phyloP scores from a whole-genome alignment of 2,888 invertebrate genomes.

The Drosophila dives region DNA sequence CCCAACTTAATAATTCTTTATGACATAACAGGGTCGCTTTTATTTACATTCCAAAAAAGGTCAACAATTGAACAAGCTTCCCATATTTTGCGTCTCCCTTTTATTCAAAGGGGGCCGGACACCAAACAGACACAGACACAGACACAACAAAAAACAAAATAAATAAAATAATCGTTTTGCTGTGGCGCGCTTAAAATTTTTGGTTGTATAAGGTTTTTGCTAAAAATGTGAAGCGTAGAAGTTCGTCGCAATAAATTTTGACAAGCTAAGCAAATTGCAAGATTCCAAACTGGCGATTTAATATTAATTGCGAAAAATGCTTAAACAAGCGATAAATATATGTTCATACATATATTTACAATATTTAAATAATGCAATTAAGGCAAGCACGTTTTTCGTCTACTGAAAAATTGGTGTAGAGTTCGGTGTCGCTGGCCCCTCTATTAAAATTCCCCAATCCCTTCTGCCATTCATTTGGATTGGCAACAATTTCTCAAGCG shows the following conservation, averaged over 20 bases:
- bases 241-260: constrained; percentile 34
- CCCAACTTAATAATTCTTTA: constrained; percentile 16
- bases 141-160: background rate
- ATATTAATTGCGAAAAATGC: constrained; percentile 42
- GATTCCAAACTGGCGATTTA: constrained; percentile 28
- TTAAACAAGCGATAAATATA: constrained; percentile 26
- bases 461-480: constrained; percentile 19
- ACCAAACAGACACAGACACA: constrained; percentile 31
- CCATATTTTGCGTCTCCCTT: background rate
- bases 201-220: constrained; percentile 4
- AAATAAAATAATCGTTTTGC: background rate
- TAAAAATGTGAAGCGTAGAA: constrained; percentile 35
- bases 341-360: constrained; percentile 1
- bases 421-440: constrained; percentile 36
- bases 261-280: constrained; percentile 56
- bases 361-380: constrained; percentile 33
- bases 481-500: constrained; percentile 14
- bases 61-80: constrained; percentile 50
- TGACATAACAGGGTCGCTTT: constrained; percentile 44
- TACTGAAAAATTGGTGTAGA: constrained; percentile 13
- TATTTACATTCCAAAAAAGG: constrained; percentile 47
- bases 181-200: constrained; percentile 7
- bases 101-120: constrained; percentile 58
- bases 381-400: constrained; percentile 47
- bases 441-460: constrained; percentile 23